A percentile compares a stretch with the other conserved stretches of the same genome.
Conservation (phyloP, 2,113 vertebrate species). For the Gnathonemus longibarbis region DNA sequence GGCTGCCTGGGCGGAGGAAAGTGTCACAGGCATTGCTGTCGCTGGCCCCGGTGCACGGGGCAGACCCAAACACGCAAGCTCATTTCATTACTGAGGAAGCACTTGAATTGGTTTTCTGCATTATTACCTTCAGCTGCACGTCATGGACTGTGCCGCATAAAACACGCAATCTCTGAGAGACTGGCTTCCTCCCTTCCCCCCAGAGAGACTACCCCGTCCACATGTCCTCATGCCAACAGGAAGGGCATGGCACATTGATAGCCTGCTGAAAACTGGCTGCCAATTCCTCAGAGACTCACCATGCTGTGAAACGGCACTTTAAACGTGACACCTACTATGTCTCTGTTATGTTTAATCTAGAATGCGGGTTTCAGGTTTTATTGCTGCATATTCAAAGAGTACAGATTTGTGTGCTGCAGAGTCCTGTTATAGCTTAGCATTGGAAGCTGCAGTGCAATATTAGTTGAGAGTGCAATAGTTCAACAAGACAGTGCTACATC, state of each 20-base stretch:
- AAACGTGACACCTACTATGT: not conserved
- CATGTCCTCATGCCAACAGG: not conserved
- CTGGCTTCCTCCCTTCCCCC: not conserved
- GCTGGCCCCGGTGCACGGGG: not conserved
- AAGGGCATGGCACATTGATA: not conserved
- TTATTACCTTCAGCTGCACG: not conserved
- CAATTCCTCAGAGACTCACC: not conserved
- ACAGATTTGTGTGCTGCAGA: not conserved
- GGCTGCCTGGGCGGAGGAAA: constrained; percentile 20
- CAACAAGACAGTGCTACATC: not conserved
- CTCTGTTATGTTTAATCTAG: not conserved
- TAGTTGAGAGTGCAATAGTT: not conserved
- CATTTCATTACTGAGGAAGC: not conserved
- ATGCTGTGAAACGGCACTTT: not conserved
- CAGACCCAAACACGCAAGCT: not conserved
- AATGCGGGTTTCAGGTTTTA: not conserved
- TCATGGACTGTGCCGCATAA: not conserved
- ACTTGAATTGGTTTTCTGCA: constrained; percentile 15
- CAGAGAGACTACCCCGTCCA: not conserved
- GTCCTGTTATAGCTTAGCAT: not conserved
- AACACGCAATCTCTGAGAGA: not conserved
- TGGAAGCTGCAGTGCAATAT: not conserved
- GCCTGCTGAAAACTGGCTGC: not conserved
- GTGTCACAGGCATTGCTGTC: not conserved
- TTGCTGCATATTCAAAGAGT: not conserved